Conservation (phyloP, 2,113 vertebrate genomes). For the Bucco capensis region DNA sequence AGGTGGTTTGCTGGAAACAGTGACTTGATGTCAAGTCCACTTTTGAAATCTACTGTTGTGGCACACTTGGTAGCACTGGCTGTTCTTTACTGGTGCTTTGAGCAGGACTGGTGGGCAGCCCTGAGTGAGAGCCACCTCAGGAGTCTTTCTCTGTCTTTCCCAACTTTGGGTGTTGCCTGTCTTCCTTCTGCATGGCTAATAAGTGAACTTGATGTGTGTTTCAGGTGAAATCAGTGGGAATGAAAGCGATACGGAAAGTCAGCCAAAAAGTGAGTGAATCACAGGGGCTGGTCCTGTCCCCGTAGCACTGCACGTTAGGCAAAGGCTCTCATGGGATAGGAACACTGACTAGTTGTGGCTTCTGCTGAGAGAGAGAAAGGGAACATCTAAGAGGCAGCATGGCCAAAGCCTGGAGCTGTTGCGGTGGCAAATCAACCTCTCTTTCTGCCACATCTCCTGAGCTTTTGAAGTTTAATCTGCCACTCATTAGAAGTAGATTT, state of each 20-base stretch:
- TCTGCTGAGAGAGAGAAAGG: background rate
- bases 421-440: background rate
- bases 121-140: background rate
- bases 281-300: conserved; percentile 50
- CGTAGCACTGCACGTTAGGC: background rate
- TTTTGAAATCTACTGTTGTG: background rate
- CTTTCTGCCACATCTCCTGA: background rate
- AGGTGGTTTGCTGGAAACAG: background rate
- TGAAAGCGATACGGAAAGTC: conserved; percentile 90
- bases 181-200: background rate
- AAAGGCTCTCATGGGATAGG: background rate
- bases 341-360: background rate
- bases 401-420: background rate
- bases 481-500: background rate
- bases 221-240: conserved; percentile 93
- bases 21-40: background rate
- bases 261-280: conserved; percentile 86
- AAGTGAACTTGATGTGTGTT: conserved; percentile 53
- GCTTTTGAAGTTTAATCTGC: background rate
- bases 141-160: conserved; percentile 4
- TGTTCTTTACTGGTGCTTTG: background rate
- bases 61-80: background rate
- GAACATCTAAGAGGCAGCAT: background rate
- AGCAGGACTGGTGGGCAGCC: background rate
- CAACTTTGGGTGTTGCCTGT: conserved; percentile 24